A percentile compares a stretch with the other conserved stretches of the same genome.
Evolutionary conservation across 2,797 vertebrate species (phyloP).

Genomic region (Lepilemur ruficaudatus): DNA sequence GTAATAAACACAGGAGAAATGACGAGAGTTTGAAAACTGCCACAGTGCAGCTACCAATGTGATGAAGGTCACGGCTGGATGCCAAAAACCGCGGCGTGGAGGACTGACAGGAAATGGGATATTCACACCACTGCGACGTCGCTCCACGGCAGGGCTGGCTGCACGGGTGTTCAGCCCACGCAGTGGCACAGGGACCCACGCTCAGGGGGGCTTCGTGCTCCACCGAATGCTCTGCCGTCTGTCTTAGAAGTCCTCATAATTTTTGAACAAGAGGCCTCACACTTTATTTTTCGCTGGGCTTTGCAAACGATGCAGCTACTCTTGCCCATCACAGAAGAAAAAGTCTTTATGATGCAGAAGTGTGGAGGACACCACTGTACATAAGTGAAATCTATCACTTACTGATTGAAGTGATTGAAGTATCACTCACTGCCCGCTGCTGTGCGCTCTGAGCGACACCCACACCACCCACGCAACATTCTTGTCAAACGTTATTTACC

Average conservation of each 20-base stretch:
- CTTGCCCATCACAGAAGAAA: neutral
- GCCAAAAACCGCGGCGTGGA: accelerated
- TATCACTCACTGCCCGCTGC: neutral
- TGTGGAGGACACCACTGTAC: neutral
- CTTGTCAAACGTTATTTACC: neutral
- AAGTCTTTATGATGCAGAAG: neutral
- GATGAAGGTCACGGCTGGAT: neutral
- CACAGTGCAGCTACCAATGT: too few relatives aligned
- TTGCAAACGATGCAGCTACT: neutral
- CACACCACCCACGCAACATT: neutral
- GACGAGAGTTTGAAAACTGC: neutral
- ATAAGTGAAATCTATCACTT: neutral
- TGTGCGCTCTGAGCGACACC: neutral
- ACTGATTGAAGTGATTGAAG: neutral
- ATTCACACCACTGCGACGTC: accelerated
- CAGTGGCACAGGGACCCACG: accelerated
- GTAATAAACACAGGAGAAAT: neutral
- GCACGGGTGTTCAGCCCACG: accelerated
- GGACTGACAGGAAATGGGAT: neutral
- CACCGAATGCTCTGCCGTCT: neutral
- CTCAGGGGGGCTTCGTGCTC: neutral
- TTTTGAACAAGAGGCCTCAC: neutral
- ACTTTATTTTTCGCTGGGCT: neutral
- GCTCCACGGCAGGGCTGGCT: too few relatives aligned
- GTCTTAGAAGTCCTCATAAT: neutral